These are phyloP conservation scores for Panzeria rudis DNA, from an alignment of 2,888 invertebrate genomes.

Conservation along the genomic window DNA sequence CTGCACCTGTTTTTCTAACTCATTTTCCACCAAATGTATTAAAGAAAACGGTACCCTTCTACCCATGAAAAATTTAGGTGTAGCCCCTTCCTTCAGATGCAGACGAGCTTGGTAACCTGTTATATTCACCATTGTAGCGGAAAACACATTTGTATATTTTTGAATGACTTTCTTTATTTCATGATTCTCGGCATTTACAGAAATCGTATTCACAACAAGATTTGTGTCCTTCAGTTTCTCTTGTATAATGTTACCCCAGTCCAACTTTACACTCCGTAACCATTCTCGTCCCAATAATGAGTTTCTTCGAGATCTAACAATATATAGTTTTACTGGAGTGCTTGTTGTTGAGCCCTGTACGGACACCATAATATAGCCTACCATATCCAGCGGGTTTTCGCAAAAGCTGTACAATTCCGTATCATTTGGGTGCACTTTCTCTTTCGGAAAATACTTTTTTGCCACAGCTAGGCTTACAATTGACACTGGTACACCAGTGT, in stretches of 20 bases:
- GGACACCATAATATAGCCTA: too few species aligned
- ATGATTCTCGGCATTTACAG: neutral
- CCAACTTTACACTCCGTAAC: neutral
- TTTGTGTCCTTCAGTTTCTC: neutral
- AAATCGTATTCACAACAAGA: neutral
- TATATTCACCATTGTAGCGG: neutral
- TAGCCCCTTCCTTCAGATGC: neutral
- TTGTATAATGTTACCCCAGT: neutral
- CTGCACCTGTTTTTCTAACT: neutral
- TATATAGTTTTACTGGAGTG: neutral
- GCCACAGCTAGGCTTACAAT: too few species aligned
- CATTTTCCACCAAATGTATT: neutral
- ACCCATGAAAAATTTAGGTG: constrained; percentile 9
- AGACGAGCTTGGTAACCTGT: neutral
- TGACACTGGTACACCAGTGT: too few species aligned
- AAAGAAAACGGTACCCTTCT: neutral
- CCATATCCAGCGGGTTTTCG: neutral
- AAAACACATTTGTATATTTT: too few species aligned
- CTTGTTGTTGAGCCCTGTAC: neutral
- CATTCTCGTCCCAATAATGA: too few species aligned
- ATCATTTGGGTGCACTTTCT: neutral
- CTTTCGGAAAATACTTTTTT: neutral
- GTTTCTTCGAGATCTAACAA: too few species aligned
- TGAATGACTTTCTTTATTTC: too few species aligned
- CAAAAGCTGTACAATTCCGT: neutral